A percentile compares a stretch with the other conserved stretches of the same genome.
phyloP scores from a whole-genome alignment of 2,888 invertebrate genomes.

The Sminthurides aquaticus region DNA sequence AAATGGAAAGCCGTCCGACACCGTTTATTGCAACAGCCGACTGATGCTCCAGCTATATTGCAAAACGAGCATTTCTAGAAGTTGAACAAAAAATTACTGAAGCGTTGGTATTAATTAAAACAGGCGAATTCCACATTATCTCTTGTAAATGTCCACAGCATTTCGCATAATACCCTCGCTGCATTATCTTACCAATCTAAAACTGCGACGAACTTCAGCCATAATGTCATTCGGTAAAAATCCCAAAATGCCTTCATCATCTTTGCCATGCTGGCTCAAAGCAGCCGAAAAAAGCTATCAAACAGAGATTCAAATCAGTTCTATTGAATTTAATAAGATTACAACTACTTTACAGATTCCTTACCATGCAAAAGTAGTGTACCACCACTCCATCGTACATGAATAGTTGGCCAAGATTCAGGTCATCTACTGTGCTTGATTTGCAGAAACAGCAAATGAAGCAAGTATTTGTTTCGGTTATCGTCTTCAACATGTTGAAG shows the following conservation, averaged over 20 bases:
- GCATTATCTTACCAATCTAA: conserved; percentile 55
- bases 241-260: conserved; percentile 64
- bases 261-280: conserved; percentile 60
- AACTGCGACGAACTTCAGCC: conserved; percentile 59
- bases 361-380: conserved; percentile 42
- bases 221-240: conserved; percentile 64
- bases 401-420: conserved; percentile 35
- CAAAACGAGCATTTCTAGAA: conserved; percentile 65
- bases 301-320: conserved; percentile 20
- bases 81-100: conserved; percentile 17
- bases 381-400: conserved; percentile 20
- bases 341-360: too few species aligned
- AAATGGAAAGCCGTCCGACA: conserved; percentile 67
- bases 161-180: not conserved
- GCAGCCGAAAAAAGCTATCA: conserved; percentile 65
- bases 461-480: conserved; percentile 8
- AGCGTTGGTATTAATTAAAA: not conserved
- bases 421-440: conserved; percentile 24
- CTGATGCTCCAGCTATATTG: conserved; percentile 58
- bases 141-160: not conserved
- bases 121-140: not conserved
- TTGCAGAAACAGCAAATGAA: conserved; percentile 34
- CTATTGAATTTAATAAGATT: too few species aligned
- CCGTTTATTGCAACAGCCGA: conserved; percentile 59
- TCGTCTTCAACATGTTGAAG: conserved; percentile 5